phyloP scores from a whole-genome alignment of 2,888 invertebrate species.

The Synergus gifuensis region DNA sequence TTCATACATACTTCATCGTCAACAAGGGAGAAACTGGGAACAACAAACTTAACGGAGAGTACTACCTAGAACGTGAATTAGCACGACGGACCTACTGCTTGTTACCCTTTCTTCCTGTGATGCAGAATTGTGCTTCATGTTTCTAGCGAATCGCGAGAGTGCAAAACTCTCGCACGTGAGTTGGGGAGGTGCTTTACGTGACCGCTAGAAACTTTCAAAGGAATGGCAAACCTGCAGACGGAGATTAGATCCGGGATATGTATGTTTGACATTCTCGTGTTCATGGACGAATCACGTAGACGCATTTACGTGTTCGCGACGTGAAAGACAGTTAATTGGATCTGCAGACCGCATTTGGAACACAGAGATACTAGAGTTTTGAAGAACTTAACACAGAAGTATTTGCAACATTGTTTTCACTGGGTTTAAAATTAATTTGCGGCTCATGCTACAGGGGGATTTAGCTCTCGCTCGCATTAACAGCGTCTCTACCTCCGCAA shows the following conservation, averaged over 20 bases:
- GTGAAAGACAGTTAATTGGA: constrained; percentile 7
- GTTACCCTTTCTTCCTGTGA: not conserved
- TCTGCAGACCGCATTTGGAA: constrained; percentile 1
- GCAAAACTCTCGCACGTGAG: not conserved
- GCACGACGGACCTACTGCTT: not conserved
- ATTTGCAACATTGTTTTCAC: not conserved
- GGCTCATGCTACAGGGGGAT: not conserved
- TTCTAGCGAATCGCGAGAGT: not conserved
- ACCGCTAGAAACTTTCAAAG: not conserved
- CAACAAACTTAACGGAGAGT: not conserved
- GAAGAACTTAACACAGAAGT: not conserved
- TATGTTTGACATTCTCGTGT: constrained; percentile 1
- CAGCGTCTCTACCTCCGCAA: not conserved
- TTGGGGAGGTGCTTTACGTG: not conserved
- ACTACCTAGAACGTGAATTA: not conserved
- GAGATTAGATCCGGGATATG: constrained; percentile 3
- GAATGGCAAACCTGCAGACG: not conserved
- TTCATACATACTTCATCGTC: not conserved
- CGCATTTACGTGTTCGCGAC: not conserved
- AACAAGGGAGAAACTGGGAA: not conserved
- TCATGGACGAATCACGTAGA: constrained; percentile 3
- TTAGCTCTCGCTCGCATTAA: not conserved
- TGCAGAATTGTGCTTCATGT: not conserved
- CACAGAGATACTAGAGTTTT: not conserved
- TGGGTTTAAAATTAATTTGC: not conserved